Conservation (phyloP, 37 sponge, comb jelly and placozoan species). For the Aplysina aerophoba region DNA sequence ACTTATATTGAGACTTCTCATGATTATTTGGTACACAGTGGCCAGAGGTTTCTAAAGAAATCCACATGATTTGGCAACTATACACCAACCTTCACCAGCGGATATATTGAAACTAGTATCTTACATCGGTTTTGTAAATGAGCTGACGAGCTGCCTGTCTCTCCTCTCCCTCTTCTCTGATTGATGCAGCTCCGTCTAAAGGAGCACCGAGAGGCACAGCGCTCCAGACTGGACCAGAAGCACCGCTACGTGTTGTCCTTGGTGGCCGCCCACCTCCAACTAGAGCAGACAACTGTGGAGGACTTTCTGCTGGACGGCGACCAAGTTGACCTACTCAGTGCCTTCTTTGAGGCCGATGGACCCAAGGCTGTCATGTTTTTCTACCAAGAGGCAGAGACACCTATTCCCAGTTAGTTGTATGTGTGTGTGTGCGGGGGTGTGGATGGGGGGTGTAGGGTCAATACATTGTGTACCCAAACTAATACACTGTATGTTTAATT, state of each 20-base stretch:
- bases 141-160: no score
- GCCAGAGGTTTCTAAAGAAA: no score
- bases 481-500: no score
- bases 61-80: no score
- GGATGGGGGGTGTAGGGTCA: background rate
- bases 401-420: constrained; percentile 62
- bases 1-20: no score
- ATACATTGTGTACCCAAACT: no score
- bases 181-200: constrained; percentile 50
- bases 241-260: constrained; percentile 67
- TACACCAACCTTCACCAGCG: no score
- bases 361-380: constrained; percentile 77
- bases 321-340: constrained; percentile 84
- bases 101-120: no score
- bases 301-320: constrained; percentile 83
- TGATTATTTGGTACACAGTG: no score
- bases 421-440: no score
- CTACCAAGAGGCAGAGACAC: constrained; percentile 73
- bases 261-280: constrained; percentile 61
- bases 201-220: constrained; percentile 68
- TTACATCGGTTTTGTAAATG: no score
- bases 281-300: constrained; percentile 62
- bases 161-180: no score
- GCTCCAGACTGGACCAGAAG: constrained; percentile 61
- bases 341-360: constrained; percentile 83